A percentile compares a stretch with the other conserved stretches of the same genome.
These are phyloP conservation scores for Lagopus muta DNA, from an alignment of 2,113 vertebrate genomes.

Conservation along the genomic window DNA sequence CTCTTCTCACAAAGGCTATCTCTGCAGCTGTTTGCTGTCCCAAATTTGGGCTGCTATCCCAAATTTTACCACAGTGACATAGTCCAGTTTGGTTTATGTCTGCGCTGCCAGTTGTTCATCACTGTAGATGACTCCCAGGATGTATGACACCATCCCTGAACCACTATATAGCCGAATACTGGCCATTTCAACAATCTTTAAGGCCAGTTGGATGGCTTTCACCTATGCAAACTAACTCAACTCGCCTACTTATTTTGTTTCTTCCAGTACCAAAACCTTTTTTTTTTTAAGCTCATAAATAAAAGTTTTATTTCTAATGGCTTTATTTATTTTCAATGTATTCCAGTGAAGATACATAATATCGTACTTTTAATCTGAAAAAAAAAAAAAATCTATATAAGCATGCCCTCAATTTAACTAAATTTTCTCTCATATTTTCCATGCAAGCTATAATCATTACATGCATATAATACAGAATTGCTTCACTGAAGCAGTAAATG, in stretches of 20 bases:
- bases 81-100: neutral
- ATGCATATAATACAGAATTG: neutral
- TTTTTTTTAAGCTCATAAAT: neutral
- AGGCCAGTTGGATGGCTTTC: neutral
- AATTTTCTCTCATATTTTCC: neutral
- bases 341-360: neutral
- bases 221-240: neutral
- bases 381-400: neutral
- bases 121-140: neutral
- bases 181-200: neutral
- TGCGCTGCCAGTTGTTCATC: neutral
- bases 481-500: neutral
- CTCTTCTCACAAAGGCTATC: neutral
- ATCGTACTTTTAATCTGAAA: neutral
- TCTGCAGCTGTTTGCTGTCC: neutral
- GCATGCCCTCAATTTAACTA: neutral
- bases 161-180: neutral
- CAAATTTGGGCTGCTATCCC: neutral
- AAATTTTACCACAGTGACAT: too few relatives aligned
- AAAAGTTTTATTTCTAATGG: neutral
- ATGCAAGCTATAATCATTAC: rapidly evolving
- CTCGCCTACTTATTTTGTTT: neutral
- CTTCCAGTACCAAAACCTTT: neutral
- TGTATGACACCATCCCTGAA: neutral
- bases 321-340: neutral